These are phyloP conservation scores for Turdus rufiventris DNA, from an alignment of 2,113 vertebrate species.

Conservation along the genomic window DNA sequence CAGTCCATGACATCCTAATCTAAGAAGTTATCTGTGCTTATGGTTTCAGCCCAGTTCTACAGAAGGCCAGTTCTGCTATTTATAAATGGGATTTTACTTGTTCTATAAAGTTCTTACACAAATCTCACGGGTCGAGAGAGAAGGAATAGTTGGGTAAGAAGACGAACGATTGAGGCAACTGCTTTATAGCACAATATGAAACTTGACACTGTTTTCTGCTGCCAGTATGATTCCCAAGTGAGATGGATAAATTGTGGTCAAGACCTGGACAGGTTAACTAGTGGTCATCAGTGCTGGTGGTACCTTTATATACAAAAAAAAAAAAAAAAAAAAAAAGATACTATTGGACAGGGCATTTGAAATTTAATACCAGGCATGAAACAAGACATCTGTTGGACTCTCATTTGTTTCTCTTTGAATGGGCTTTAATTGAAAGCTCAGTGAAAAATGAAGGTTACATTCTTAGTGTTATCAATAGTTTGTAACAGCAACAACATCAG, in stretches of 20 bases:
- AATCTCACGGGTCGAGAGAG: not conserved
- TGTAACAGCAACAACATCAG: constrained; percentile 72
- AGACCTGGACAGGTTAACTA: constrained; percentile 60
- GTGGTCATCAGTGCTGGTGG: constrained; percentile 44
- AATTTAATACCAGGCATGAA: constrained; percentile 70
- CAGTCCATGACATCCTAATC: constrained; percentile 1
- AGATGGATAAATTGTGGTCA: constrained; percentile 67
- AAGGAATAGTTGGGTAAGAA: constrained; percentile 2
- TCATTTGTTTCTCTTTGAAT: constrained; percentile 71
- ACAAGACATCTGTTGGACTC: constrained; percentile 65
- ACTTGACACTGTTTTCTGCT: constrained; percentile 32
- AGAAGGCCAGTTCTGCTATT: constrained; percentile 12
- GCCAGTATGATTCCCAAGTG: constrained; percentile 51
- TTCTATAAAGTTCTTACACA: not conserved
- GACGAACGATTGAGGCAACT: not conserved
- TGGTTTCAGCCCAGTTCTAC: not conserved
- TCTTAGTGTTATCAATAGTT: constrained; percentile 74
- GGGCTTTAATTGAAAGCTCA: constrained; percentile 81
- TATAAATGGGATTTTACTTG: not conserved
- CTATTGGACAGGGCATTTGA: constrained; percentile 49
- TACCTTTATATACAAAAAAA: constrained; percentile 50
- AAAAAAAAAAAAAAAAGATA: not conserved
- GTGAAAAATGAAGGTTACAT: constrained; percentile 81
- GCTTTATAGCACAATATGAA: constrained; percentile 25
- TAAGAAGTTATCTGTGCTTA: not conserved